phyloP scores from a whole-genome alignment of 2,113 vertebrate genomes.

The Sylvietta virens region DNA sequence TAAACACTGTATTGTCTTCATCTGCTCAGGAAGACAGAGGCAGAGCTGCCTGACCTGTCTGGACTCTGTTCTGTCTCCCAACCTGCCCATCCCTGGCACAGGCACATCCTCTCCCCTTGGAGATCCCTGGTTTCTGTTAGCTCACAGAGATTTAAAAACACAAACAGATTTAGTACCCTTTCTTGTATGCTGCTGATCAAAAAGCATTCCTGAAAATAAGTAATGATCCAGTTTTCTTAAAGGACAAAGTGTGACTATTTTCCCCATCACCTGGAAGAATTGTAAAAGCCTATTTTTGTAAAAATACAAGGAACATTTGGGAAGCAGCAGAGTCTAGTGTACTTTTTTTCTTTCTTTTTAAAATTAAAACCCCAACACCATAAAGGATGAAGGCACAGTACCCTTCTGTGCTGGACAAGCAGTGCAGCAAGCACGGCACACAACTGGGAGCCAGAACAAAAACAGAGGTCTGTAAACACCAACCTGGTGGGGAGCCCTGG shows the following conservation, averaged over 20 bases:
- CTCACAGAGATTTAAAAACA: neutral
- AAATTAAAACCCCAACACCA: neutral
- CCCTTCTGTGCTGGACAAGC: neutral
- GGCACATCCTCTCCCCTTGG: neutral
- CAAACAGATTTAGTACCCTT: neutral
- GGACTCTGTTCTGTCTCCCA: neutral
- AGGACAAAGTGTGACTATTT: neutral
- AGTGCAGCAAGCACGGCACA: neutral
- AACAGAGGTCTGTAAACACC: neutral
- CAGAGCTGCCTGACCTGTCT: neutral
- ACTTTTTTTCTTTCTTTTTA: neutral
- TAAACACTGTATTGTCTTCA: slow-evolving; percentile 62
- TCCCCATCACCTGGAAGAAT: neutral
- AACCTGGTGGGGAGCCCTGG: neutral
- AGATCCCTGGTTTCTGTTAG: neutral
- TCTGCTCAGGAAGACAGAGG: slow-evolving; percentile 56
- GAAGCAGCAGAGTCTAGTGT: neutral
- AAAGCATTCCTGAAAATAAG: neutral
- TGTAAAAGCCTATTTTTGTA: neutral
- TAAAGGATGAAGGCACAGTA: slow-evolving; percentile 32
- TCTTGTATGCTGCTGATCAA: neutral
- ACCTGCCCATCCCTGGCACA: neutral
- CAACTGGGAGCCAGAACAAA: neutral
- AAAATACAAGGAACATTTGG: neutral
- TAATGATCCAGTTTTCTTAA: neutral